phyloP scores from a whole-genome alignment of 2,113 vertebrate species.

The Ia io region DNA sequence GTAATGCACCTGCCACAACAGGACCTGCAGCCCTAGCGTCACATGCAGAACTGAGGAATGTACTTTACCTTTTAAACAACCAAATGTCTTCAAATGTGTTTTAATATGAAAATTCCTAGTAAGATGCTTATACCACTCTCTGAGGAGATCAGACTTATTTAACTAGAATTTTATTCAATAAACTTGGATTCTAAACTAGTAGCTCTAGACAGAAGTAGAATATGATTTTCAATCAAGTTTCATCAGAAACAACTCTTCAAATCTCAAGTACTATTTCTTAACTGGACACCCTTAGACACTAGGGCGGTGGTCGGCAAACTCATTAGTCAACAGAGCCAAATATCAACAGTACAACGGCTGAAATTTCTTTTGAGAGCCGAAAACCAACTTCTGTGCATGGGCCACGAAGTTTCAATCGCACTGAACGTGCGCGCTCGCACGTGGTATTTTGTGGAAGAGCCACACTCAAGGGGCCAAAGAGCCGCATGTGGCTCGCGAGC shows the following conservation, averaged over 20 bases:
- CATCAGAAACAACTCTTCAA: neutral
- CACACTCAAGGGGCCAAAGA: no score
- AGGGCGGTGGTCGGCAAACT: neutral
- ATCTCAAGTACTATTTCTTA: neutral
- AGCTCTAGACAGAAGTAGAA: neutral
- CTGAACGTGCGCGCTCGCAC: no score
- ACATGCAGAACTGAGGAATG: neutral
- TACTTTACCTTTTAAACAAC: neutral
- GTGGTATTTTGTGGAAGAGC: no score
- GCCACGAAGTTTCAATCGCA: no score
- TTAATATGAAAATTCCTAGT: neutral
- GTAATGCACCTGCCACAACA: neutral
- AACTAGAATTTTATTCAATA: neutral
- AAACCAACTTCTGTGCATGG: no score
- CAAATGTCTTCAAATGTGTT: neutral
- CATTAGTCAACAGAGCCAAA: no score
- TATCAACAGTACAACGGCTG: no score
- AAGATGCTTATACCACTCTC: neutral
- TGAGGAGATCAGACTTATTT: neutral
- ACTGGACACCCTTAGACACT: neutral
- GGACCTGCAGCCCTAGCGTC: neutral
- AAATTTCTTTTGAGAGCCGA: no score
- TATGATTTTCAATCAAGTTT: neutral
- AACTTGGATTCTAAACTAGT: constrained; percentile 8
- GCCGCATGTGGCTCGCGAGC: no score